Conservation (phyloP, 2,888 invertebrate species). For the Villa cingulata region DNA sequence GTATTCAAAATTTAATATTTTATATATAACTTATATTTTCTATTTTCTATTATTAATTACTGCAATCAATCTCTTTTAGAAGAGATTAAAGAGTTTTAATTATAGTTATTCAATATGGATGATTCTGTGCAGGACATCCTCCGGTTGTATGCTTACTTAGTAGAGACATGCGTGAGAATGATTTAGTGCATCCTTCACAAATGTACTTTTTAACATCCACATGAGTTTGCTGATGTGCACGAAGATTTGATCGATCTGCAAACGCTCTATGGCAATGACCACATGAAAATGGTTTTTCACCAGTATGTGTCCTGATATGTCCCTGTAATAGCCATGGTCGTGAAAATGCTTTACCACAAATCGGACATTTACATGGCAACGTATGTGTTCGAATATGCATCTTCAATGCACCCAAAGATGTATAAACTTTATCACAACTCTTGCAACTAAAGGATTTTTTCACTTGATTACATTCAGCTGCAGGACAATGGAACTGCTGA, state of each 20-base stretch:
- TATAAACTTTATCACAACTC: slow-evolving; percentile 32
- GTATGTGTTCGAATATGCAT: slow-evolving; percentile 36
- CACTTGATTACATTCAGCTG: slow-evolving; percentile 64
- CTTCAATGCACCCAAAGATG: slow-evolving; percentile 32
- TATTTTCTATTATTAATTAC: no score
- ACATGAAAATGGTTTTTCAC: slow-evolving; percentile 34
- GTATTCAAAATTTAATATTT: no score
- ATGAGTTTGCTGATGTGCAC: slow-evolving; percentile 34
- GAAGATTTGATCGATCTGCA: slow-evolving; percentile 34
- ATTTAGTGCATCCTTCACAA: slow-evolving; percentile 30
- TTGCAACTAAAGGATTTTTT: slow-evolving; percentile 53
- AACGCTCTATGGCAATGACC: slow-evolving; percentile 32
- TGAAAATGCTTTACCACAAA: slow-evolving; percentile 34
- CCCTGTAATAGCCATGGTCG: slow-evolving; percentile 34
- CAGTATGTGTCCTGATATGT: slow-evolving; percentile 34
- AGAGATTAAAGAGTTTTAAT: background rate
- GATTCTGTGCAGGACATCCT: slow-evolving; percentile 24
- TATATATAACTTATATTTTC: no score
- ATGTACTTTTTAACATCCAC: slow-evolving; percentile 33
- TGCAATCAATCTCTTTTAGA: no score
- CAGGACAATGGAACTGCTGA: slow-evolving; percentile 87
- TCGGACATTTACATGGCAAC: slow-evolving; percentile 33
- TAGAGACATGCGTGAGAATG: slow-evolving; percentile 35
- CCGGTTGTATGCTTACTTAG: slow-evolving; percentile 27
- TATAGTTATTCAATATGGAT: background rate